Conservation (phyloP, 1,140 invertebrate species). For the Choristoneura fumiferana region DNA sequence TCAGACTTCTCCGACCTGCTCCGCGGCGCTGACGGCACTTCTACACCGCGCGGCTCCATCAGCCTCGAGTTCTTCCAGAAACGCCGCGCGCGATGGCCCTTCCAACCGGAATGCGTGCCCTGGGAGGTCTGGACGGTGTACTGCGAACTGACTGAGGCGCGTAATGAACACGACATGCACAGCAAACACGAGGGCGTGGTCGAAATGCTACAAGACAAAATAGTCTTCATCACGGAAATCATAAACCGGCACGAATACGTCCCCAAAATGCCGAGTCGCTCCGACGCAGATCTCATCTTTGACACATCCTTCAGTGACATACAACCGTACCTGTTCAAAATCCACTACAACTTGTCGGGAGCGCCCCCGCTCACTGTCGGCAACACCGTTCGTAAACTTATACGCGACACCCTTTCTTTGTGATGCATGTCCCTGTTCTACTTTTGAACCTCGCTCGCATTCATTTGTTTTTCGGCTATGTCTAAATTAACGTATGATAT, state of each 20-base stretch:
- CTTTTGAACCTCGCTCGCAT: neutral
- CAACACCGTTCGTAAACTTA: conserved; percentile 93
- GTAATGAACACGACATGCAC: conserved; percentile 93
- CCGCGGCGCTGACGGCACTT: conserved; percentile 85
- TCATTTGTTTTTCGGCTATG: conserved; percentile 5
- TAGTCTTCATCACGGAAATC: conserved; percentile 95
- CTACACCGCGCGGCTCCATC: conserved; percentile 87
- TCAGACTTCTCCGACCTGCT: conserved; percentile 92
- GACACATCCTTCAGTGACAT: conserved; percentile 95
- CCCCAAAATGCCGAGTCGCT: conserved; percentile 95
- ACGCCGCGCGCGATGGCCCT: conserved; percentile 92
- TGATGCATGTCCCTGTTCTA: conserved; percentile 65
- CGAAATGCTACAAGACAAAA: conserved; percentile 94
- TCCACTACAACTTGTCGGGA: conserved; percentile 87
- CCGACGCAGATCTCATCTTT: conserved; percentile 95
- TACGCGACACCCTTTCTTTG: conserved; percentile 91
- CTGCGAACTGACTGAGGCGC: conserved; percentile 90
- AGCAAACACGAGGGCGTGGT: conserved; percentile 93
- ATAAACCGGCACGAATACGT: conserved; percentile 97
- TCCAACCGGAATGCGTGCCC: conserved; percentile 92
- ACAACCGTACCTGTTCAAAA: conserved; percentile 96
- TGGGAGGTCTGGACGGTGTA: conserved; percentile 99
- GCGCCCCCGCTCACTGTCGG: conserved; percentile 86
- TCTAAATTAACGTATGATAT: conserved; percentile 18
- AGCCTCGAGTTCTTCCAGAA: conserved; percentile 97